Evolutionary conservation across 2,113 vertebrate species (phyloP).

Genomic region (Indicator indicator): DNA sequence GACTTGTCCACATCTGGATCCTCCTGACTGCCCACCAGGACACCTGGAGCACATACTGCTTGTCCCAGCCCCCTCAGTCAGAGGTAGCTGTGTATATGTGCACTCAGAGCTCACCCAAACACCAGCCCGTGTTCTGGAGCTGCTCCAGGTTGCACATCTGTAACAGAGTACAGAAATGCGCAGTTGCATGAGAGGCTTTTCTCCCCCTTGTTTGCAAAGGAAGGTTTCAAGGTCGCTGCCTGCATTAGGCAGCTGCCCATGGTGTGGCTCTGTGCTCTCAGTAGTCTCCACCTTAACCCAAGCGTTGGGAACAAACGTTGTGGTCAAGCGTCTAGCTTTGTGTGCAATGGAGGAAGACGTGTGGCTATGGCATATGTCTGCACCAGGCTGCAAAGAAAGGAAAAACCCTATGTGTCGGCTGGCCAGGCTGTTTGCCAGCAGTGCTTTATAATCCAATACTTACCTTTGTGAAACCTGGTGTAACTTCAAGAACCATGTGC

Average conservation of each 20-base stretch:
- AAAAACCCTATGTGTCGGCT: not conserved
- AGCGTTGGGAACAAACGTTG: accelerated
- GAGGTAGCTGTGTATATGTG: not conserved
- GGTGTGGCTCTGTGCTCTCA: not conserved
- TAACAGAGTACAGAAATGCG: not conserved
- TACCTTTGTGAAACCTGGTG: not conserved
- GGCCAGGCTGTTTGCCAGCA: not conserved
- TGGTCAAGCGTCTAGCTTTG: not conserved
- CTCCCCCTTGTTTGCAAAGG: not conserved
- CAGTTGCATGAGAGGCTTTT: not conserved
- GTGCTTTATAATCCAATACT: not conserved
- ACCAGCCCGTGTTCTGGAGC: not conserved
- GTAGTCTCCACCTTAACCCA: accelerated
- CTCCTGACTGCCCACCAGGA: not conserved
- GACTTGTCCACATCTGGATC: not conserved
- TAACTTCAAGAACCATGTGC: not conserved
- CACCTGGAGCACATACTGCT: not conserved
- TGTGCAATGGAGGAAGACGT: accelerated
- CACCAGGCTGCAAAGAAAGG: not conserved
- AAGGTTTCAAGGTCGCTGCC: not conserved
- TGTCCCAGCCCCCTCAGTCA: not conserved
- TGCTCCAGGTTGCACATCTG: conserved; percentile 7
- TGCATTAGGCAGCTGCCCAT: not conserved
- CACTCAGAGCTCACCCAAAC: not conserved
- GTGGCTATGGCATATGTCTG: not conserved